Conservation (phyloP, 2,888 invertebrate genomes). For the Anticlea derivata region DNA sequence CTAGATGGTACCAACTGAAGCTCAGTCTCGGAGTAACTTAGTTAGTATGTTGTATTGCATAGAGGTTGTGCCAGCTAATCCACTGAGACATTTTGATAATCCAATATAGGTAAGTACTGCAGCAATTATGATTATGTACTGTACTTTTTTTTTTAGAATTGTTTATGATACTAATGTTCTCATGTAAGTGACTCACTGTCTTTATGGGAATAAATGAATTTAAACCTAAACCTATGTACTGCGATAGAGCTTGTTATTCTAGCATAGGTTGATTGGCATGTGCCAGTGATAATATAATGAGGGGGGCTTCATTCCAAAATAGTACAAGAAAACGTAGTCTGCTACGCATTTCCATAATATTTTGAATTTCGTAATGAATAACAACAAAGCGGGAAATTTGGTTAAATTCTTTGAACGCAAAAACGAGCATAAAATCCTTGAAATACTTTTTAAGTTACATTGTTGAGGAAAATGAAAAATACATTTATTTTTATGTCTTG, state of each 20-base stretch:
- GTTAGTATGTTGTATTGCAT: conserved; percentile 25
- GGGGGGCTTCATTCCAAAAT: too few species aligned
- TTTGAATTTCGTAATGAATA: too few species aligned
- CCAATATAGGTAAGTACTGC: background rate
- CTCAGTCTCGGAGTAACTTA: conserved; percentile 17
- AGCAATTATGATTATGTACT: conserved; percentile 1
- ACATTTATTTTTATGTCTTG: background rate
- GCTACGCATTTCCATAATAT: too few species aligned
- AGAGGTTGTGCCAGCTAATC: conserved; percentile 21
- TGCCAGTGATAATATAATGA: too few species aligned
- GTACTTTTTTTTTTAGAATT: too few species aligned
- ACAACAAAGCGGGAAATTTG: background rate
- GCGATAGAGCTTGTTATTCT: background rate
- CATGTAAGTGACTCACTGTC: too few species aligned
- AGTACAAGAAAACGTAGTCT: background rate
- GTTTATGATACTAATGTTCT: too few species aligned
- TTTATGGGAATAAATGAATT: too few species aligned
- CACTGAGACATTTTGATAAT: conserved; percentile 23
- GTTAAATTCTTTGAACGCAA: background rate
- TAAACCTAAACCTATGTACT: too few species aligned
- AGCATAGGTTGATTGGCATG: too few species aligned
- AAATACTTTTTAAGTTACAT: background rate
- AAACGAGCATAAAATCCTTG: background rate
- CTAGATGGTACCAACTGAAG: conserved; percentile 14
- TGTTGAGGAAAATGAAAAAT: conserved; percentile 1